Conservation (phyloP, 2,113 vertebrate genomes). For the Callospermophilus lateralis region DNA sequence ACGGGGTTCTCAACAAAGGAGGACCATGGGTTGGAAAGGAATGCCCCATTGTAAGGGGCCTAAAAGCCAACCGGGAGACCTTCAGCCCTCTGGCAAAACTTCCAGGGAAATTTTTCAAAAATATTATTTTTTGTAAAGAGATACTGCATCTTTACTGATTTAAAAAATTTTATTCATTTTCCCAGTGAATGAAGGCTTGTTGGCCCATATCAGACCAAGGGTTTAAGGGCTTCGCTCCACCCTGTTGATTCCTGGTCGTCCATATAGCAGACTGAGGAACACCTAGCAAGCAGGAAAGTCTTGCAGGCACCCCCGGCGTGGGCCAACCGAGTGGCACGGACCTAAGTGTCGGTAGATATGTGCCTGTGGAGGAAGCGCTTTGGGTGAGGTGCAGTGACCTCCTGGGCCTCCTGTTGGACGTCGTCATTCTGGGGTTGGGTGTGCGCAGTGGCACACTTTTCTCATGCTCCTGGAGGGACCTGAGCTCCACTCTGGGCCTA, state of each 20-base stretch:
- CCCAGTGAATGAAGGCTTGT: background rate
- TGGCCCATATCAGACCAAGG: background rate
- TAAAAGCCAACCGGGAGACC: background rate
- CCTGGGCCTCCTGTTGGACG: background rate
- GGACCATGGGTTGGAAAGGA: background rate
- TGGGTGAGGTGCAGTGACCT: background rate
- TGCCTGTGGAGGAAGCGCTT: background rate
- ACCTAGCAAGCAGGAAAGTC: background rate
- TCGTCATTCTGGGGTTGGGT: background rate
- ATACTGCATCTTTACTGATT: background rate
- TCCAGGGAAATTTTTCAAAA: background rate
- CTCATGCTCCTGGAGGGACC: background rate
- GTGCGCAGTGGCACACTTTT: background rate
- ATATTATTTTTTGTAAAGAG: background rate
- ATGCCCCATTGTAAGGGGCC: rapidly evolving
- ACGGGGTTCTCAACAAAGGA: background rate
- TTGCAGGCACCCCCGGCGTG: rapidly evolving
- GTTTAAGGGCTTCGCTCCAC: background rate
- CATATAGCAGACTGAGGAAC: background rate
- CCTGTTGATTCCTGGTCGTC: background rate
- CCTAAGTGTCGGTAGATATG: background rate
- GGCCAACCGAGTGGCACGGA: too few relatives aligned
- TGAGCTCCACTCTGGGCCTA: background rate
- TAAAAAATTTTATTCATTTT: background rate
- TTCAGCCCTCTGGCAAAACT: background rate